Percentiles rank a stretch among this genome's conserved stretches.
Evolutionary conservation across 2,888 invertebrate species (phyloP).

Genomic region (Carcina quercana): DNA sequence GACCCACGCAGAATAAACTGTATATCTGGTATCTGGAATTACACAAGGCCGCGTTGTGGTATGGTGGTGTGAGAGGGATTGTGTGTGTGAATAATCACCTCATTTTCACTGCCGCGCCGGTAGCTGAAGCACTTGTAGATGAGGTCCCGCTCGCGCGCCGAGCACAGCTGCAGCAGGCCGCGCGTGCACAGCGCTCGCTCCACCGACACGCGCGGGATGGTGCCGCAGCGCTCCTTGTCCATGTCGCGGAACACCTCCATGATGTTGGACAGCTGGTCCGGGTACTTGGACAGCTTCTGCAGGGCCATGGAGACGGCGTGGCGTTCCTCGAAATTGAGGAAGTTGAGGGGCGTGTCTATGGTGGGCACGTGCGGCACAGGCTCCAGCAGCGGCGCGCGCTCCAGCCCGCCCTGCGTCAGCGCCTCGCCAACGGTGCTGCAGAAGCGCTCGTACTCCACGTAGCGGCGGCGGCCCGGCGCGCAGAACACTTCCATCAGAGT

Average conservation of each 20-base stretch:
- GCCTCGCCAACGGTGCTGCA: conserved; percentile 80
- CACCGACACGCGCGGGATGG: conserved; percentile 77
- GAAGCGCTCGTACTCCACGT: conserved; percentile 81
- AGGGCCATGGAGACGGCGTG: conserved; percentile 77
- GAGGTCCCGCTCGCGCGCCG: conserved; percentile 79
- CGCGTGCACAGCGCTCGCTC: conserved; percentile 78
- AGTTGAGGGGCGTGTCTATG: conserved; percentile 74
- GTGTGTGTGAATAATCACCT: conserved; percentile 32
- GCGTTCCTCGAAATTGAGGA: conserved; percentile 85
- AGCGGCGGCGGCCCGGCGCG: conserved; percentile 74
- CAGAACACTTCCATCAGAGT: conserved; percentile 83
- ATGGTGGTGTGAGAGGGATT: no score
- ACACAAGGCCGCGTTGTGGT: neutral
- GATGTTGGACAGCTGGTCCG: conserved; percentile 80
- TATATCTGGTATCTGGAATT: neutral
- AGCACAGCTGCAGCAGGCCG: conserved; percentile 77
- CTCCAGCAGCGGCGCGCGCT: conserved; percentile 78
- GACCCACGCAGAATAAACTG: no score
- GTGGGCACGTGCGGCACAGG: conserved; percentile 83
- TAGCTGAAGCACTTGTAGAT: conserved; percentile 84
- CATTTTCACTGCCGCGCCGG: conserved; percentile 71
- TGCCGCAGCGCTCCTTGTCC: conserved; percentile 79
- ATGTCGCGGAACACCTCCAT: conserved; percentile 82
- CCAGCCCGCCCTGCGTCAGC: conserved; percentile 77
- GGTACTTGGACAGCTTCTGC: conserved; percentile 78